Percentiles rank a stretch among this genome's conserved stretches.
phyloP scores from a whole-genome alignment of 2,797 vertebrate genomes.

The Myotis myotis region DNA sequence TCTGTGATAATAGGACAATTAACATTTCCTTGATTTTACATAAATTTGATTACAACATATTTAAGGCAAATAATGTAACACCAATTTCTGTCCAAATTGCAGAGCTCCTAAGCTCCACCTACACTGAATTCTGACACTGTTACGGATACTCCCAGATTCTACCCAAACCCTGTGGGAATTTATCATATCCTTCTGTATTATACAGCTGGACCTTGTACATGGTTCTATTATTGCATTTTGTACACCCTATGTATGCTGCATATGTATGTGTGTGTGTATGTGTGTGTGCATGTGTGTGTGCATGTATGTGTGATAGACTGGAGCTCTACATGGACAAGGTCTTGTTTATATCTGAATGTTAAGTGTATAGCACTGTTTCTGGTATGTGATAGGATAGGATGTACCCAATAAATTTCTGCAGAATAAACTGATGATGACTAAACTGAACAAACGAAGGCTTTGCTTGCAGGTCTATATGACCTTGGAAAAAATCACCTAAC shows the following conservation, averaged over 20 bases:
- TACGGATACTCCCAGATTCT: neutral
- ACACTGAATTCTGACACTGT: neutral
- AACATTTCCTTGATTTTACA: neutral
- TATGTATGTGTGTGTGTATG: neutral
- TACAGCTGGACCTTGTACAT: neutral
- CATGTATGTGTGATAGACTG: neutral
- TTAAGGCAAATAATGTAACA: neutral
- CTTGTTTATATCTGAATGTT: neutral
- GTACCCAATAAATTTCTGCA: neutral
- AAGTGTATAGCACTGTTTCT: neutral
- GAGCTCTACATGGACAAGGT: neutral
- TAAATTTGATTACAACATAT: neutral
- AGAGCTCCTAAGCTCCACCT: neutral
- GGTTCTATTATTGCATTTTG: neutral
- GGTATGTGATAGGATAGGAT: neutral
- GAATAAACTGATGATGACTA: neutral
- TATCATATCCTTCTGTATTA: neutral
- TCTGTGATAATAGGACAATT: neutral
- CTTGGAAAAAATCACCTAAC: neutral
- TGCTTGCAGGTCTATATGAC: neutral
- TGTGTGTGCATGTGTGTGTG: neutral
- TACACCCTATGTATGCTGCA: neutral
- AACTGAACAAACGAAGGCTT: neutral
- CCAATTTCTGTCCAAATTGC: neutral
- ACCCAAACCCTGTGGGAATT: neutral